phyloP scores from a whole-genome alignment of 2,888 invertebrate species.

The Drosophila hamatofila region DNA sequence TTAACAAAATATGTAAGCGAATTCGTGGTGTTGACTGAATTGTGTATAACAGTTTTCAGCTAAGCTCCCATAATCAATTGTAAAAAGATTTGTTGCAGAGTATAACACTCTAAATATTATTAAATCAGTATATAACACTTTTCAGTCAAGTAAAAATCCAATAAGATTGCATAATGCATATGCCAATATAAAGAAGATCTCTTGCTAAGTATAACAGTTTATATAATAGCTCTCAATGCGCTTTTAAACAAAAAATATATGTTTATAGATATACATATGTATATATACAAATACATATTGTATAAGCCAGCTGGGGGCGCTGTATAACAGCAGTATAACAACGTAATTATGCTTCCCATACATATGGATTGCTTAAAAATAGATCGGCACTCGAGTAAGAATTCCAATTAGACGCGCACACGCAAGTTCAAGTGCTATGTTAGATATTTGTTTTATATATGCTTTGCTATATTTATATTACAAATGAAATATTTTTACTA shows the following conservation, averaged over 20 bases:
- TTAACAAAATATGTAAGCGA: neutral
- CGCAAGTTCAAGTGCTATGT: neutral
- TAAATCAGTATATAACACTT: neutral
- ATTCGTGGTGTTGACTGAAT: neutral
- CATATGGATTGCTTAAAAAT: neutral
- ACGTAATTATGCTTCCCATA: neutral
- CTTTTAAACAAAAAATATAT: neutral
- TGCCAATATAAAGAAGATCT: no score
- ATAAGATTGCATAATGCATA: no score
- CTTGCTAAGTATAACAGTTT: neutral
- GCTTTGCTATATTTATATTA: slow-evolving; percentile 1
- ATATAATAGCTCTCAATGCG: neutral
- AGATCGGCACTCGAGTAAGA: neutral
- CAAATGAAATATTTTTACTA: slow-evolving; percentile 12
- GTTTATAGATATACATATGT: no score
- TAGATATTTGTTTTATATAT: slow-evolving; percentile 10
- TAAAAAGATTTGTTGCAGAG: no score
- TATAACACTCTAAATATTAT: neutral
- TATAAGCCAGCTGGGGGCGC: neutral
- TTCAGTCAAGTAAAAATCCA: neutral
- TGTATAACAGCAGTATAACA: slow-evolving; percentile 6
- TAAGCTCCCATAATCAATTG: no score
- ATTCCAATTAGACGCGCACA: slow-evolving; percentile 7
- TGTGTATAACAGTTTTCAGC: neutral
- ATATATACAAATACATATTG: no score